These are phyloP conservation scores for Lochmaea crataegi DNA, from an alignment of 2,888 invertebrate species.

Conservation along the genomic window DNA sequence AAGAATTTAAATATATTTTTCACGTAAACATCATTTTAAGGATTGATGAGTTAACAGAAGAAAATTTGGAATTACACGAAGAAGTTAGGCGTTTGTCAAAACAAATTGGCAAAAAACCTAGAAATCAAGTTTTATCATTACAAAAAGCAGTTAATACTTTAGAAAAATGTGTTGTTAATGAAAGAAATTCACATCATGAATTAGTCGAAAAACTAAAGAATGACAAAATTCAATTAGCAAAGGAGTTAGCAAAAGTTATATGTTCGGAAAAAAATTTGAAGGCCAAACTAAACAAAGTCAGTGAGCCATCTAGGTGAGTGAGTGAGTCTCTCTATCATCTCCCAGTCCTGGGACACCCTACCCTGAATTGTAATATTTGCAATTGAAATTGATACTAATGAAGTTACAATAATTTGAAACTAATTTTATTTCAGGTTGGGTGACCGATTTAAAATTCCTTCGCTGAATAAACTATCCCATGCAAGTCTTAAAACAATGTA, in stretches of 20 bases:
- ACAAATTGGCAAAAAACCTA: constrained; percentile 49
- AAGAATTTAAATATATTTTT: too few relatives aligned
- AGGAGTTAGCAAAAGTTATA: constrained; percentile 58
- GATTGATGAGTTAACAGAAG: constrained; percentile 58
- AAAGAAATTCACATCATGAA: constrained; percentile 63
- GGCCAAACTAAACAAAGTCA: constrained; percentile 38
- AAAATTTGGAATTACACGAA: constrained; percentile 57
- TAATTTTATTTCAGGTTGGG: constrained; percentile 40
- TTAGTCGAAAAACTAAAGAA: constrained; percentile 63
- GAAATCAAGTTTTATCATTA: constrained; percentile 52
- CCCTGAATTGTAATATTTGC: too few relatives aligned
- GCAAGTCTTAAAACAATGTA: constrained; percentile 52
- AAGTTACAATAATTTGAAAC: neutral
- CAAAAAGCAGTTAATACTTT: constrained; percentile 63
- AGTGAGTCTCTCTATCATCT: too few relatives aligned
- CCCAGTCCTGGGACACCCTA: too few relatives aligned
- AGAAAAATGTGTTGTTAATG: constrained; percentile 63
- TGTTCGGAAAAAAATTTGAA: constrained; percentile 54
- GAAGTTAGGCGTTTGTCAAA: constrained; percentile 54
- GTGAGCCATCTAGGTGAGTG: constrained; percentile 15
- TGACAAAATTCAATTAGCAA: constrained; percentile 61
- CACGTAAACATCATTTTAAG: constrained; percentile 44
- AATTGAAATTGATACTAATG: too few relatives aligned
- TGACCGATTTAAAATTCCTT: constrained; percentile 34
- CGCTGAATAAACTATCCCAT: constrained; percentile 42